Evolutionary conservation across 2,797 vertebrate genomes (phyloP), one percentile per base, ranked within the genome.

Genomic region (Pempheris klunzingeri): DNA sequence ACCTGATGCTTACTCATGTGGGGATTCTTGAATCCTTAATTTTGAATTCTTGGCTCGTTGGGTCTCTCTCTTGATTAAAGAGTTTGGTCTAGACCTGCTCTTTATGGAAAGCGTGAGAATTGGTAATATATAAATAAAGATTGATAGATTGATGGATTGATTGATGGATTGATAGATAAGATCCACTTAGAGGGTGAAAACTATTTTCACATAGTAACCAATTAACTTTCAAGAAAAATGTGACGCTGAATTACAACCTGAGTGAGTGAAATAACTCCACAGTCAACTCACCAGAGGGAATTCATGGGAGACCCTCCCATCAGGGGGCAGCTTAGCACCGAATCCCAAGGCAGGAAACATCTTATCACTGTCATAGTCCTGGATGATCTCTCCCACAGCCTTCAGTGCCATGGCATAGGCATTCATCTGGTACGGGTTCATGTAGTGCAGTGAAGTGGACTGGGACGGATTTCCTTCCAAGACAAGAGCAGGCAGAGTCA

Each of bases 391-490:
- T 2, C 98, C 98, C 2, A 99, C 98, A 0, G 98, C 97, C 38
- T 96, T 97, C 85, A 99, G 95, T 0, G 98, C 98, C 96, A 99
- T 96, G 53, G 97, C 96, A 1, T 99, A 99, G 50, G 98, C 98
- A 18, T 98, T 99, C 95, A 98, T 96, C 95, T 99, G 98, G 95
- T 98, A 99, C 2, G 98, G 98, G 90, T 97, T 99, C 97, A 99
- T 97, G 92, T 99, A 99, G 94, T 99, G 98, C 73, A 98, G 95
- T 0, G 98, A 99, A 0, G 98, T 98, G 88, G 98, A 98, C 93
- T 99, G 98, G 0, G 97, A 98, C 1, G 98, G 98, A 91, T 98
- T 99, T 78, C 97, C 97, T 88, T 87, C 81, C 65, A 84, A 90
- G 57, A 83, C 66, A 82, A 82, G 84, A 78, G 70, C 68, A 87